Evolutionary conservation across 1,140 invertebrate species (phyloP), one percentile per base, ranked within the genome.

Genomic region (Atopsyche davidsoni): DNA sequence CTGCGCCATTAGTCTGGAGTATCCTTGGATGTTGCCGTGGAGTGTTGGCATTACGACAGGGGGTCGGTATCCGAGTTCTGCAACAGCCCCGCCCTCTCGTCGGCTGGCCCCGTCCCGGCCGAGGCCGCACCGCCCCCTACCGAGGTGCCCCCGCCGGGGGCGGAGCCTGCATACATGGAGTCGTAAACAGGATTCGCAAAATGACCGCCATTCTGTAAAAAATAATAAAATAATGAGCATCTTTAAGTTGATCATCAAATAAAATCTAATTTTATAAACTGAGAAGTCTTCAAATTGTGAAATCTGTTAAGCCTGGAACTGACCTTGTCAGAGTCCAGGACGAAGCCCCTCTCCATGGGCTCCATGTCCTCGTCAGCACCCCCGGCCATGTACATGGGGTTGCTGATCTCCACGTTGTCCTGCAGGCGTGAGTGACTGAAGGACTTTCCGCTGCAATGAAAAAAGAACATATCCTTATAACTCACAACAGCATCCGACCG

Each of bases 111-210:
- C 0, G 44, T 48, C 14, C 14, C 28, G 22, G 36, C 4, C 19
- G 2, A 24, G 1, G n/a, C 11, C 21, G 11, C 32, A 18, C 3
- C 21, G 23, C 68, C 35, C 69, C 70, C 36, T 21, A 17, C 48
- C n/a, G 21, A 28, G 6, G 18, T 22, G n/a, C 25, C 18, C n/a
- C 46, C 68, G 38, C 69, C 72, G n/a, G n/a, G n/a, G n/a, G n/a
- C n/a, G n/a, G n/a, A n/a, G n/a, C 68, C 69, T n/a, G 74, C 75
- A 64, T 86, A 88, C 68, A 88, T 81, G 9, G 81, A 83, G 53
- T 91, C 87, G 67, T 91, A 92, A 18, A 91, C 83, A 3, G 87
- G 87, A 70, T 90, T 90, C 18, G 81, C 83, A 73, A 90, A 90
- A 67, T 89, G 88, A 25, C 75, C 78, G 28, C 75, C 77, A 44